Percentiles rank a stretch among this genome's conserved stretches.
These are phyloP conservation scores for Carterocephalus palaemon DNA, from an alignment of 2,888 invertebrate species.

Conservation along the genomic window DNA sequence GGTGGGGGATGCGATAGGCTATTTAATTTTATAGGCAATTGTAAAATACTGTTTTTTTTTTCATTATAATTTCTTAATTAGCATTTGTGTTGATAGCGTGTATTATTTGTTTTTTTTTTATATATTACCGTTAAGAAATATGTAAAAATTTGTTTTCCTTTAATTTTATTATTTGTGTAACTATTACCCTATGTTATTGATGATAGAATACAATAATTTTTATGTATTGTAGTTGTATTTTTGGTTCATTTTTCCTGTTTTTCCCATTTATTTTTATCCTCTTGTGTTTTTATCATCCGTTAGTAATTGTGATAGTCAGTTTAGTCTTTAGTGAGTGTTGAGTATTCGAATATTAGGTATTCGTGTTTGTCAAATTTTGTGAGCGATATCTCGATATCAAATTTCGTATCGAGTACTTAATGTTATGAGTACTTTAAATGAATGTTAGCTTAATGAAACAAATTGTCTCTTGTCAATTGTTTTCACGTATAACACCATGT, in stretches of 20 bases:
- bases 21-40: conserved; percentile 70
- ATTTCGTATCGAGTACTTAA: conserved; percentile 5
- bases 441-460: conserved; percentile 38
- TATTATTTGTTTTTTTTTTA: conserved; percentile 75
- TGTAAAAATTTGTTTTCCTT: conserved; percentile 77
- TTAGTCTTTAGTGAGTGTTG: conserved; percentile 31
- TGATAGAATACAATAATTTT: conserved; percentile 78
- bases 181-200: conserved; percentile 77
- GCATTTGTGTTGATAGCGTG: conserved; percentile 73
- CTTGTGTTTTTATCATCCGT: conserved; percentile 7
- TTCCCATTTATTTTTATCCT: conserved; percentile 35
- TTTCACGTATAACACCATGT: conserved; percentile 24
- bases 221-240: conserved; percentile 75
- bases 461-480: conserved; percentile 41
- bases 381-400: conserved; percentile 28
- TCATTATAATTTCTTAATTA: conserved; percentile 56
- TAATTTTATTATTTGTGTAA: conserved; percentile 79
- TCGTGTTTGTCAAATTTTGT: conserved; percentile 1
- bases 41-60: conserved; percentile 70
- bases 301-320: conserved; percentile 31
- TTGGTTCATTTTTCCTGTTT: conserved; percentile 56
- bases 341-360: conserved; percentile 22
- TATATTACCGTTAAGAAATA: conserved; percentile 75
- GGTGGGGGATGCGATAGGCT: conserved; percentile 47
- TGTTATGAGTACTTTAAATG: conserved; percentile 37